These are phyloP conservation scores for Xiphophorus maculatus DNA, from an alignment of 2,113 vertebrate species.

Conservation along the genomic window DNA sequence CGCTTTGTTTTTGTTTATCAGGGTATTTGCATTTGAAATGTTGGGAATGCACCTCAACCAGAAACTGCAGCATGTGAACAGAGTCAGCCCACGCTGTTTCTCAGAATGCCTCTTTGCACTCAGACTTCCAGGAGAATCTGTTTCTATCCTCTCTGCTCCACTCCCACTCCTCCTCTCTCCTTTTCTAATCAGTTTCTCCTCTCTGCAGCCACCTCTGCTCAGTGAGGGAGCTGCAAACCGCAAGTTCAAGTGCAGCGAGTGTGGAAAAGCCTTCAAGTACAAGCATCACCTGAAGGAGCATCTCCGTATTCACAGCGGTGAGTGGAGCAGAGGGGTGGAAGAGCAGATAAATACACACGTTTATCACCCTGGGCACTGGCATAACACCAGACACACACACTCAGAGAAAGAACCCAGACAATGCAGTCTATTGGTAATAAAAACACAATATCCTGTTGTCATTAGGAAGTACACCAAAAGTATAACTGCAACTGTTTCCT, in stretches of 20 bases:
- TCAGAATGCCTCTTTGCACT: conserved; percentile 34
- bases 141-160: conserved; percentile 27
- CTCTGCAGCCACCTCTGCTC: conserved; percentile 87
- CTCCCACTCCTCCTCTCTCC: conserved; percentile 51
- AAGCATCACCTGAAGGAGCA: conserved; percentile 99
- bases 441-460: not conserved
- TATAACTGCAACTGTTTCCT: no score
- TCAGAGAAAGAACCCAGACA: no score
- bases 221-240: conserved; percentile 93
- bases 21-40: conserved; percentile 69
- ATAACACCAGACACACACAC: no score
- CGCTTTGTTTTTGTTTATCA: conserved; percentile 62
- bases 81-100: conserved; percentile 57
- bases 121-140: conserved; percentile 15
- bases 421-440: no score
- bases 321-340: conserved; percentile 52
- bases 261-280: conserved; percentile 98
- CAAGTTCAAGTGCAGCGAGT: conserved; percentile 98
- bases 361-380: no score
- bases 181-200: conserved; percentile 29
- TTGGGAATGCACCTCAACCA: conserved; percentile 54
- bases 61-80: conserved; percentile 58
- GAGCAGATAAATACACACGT: not conserved
- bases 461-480: not conserved
- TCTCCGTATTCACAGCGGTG: conserved; percentile 98